Base-by-base conservation (phyloP, 2,888 invertebrate species). In the Amphipyra tragopoginis region DNA sequence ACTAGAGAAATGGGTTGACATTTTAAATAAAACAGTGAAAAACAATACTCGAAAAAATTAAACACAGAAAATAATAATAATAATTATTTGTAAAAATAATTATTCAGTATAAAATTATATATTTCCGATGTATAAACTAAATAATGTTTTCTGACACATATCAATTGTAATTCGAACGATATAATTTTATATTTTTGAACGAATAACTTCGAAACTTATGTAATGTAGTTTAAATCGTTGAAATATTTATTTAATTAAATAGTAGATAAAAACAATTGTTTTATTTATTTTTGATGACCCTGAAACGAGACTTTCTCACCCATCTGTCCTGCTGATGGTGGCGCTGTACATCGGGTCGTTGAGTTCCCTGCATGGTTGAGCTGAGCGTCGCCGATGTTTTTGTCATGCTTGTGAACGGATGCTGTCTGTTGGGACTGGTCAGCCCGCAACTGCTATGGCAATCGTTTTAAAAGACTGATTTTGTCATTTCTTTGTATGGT, bases 201-300 rank as follows among this genome's bases (percentile, higher is more conserved):
- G 3, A 21, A 21, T 21, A 21, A 1, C 61, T 55, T 54, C n/a
- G 8, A 58, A 52, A 29, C 7, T 54, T 72, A 56, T 11, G 59
- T 66, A 21, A 29, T 33, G 36, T 66, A 77, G 69, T 45, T 43
- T 72, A 62, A 65, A 59, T 54, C 54, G 47, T 70, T 66, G 55
- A 63, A 65, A 69, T 74, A 79, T 78, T 69, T 63, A 79, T 78
- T 77, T 78, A 1, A 78, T 77, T 79, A 77, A 77, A 77, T 69
- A 60, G 72, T 75, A 72, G 72, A 65, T 54, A 45, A 14, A 63
- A 64, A 26, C 10, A 5, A 49, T 51, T 42, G 50, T 54, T 67
- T 62, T 65, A 40, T 66, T 69, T 58, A 42, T 54, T 54, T 45
- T 9, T 6, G 3, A 36, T 29, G 2, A 7, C 29, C 29, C 5